Base-by-base conservation (phyloP, 2,797 vertebrate species). In the Sebastes oblongus region DNA sequence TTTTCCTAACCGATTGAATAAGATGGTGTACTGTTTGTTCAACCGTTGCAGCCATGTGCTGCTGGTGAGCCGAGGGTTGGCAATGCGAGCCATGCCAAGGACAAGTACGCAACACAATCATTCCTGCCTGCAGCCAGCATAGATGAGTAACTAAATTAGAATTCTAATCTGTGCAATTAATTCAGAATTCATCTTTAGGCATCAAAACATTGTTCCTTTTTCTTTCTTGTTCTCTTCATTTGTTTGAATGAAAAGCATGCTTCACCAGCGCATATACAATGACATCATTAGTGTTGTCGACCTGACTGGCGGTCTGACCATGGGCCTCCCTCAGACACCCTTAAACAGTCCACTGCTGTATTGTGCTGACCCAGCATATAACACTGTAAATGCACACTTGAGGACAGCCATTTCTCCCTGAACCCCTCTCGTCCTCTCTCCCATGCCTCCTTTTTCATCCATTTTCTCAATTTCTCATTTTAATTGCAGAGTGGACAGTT, bases 401-500 rank as follows among this genome's bases (percentile, higher is more conserved):
- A 83, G 83, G 70, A 72, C 74, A 36, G 71, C 55, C 46, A 20
- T 80, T 78, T 78, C 73, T 70, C 66, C 77, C 80, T 60, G 75
- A 69, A 78, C 70, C 36, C 39, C 52, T 52, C 71, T 69, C 3
- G 30, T 65, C 69, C 69, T 50, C 64, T 67, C 68, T 82, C 46
- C 18, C 46, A 54, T 36, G 34, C 70, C 42, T 46, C 58, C 34
- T 59, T 83, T 88, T 84, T 89, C 71, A 86, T 85, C 86, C 69
- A 82, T 86, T 92, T 93, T 90, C 82, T 86, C 91, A 94, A 90
- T 93, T 93, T 93, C 93, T 93, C 90, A 95, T 94, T 92, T 94
- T 94, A 95, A 95, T 96, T 96, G 93, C 91, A 88, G 88, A 91
- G 84, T 86, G 86, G 94, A 95, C 94, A 95, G 94, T 93, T 95